Percentiles rank a stretch among this genome's conserved stretches.
Evolutionary conservation across 2,113 vertebrate species (phyloP).

Genomic region (Cavia aperea): DNA sequence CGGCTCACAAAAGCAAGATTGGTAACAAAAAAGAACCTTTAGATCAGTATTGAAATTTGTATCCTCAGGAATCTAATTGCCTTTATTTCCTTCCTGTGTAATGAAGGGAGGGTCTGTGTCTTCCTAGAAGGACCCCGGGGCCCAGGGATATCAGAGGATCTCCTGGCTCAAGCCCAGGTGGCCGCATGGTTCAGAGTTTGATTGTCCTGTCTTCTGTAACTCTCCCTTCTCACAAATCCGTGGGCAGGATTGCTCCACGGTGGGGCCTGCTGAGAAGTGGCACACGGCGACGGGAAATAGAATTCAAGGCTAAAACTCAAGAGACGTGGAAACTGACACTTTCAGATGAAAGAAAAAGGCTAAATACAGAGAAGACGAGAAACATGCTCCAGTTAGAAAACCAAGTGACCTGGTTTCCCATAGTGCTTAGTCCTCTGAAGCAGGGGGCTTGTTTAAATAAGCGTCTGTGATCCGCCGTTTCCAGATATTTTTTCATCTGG

Average conservation of each 20-base stretch:
- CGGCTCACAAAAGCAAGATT: conserved; percentile 83
- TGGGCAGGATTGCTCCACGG: not conserved
- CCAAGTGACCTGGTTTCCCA: conserved; percentile 16
- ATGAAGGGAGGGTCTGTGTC: conserved; percentile 27
- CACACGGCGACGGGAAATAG: not conserved
- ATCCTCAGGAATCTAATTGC: conserved; percentile 77
- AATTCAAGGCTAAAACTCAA: conserved; percentile 42
- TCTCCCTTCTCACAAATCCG: not conserved
- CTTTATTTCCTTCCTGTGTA: conserved; percentile 70
- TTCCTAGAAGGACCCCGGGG: conserved; percentile 33
- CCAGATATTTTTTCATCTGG: not conserved
- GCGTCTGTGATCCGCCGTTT: not conserved
- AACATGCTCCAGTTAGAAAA: not conserved
- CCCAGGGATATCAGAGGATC: not conserved
- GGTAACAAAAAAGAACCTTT: conserved; percentile 73
- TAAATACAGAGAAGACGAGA: not conserved
- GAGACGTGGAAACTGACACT: not conserved
- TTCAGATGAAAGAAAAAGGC: conserved; percentile 19
- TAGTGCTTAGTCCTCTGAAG: not conserved
- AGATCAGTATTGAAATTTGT: conserved; percentile 81
- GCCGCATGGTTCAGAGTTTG: not conserved
- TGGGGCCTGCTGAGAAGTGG: not conserved
- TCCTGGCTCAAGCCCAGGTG: not conserved
- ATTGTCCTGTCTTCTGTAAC: not conserved
- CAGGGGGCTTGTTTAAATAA: not conserved